phyloP scores from a whole-genome alignment of 2,797 vertebrate species.

The Peromyscus aztecus region DNA sequence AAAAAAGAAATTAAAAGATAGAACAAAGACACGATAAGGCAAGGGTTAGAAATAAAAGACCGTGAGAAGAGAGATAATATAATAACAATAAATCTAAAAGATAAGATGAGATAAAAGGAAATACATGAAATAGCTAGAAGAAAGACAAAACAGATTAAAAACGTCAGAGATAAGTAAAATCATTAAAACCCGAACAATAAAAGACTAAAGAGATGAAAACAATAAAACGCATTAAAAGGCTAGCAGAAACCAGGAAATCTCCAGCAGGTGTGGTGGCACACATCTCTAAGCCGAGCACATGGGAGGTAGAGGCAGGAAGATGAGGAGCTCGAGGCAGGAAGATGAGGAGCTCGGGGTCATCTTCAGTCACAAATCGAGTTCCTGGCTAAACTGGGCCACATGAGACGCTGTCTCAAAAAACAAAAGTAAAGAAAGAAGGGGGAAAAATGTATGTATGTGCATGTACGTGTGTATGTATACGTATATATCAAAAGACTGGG shows the following conservation, averaged over 20 bases:
- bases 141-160: constrained; percentile 77
- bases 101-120: constrained; percentile 74
- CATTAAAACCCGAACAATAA: constrained; percentile 72
- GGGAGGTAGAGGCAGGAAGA: neutral
- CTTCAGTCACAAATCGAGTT: neutral
- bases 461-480: no score
- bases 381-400: neutral
- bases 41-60: constrained; percentile 78
- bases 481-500: neutral
- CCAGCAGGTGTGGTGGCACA: neutral
- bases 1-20: constrained; percentile 78
- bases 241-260: constrained; percentile 27
- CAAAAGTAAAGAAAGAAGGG: no score
- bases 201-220: constrained; percentile 74
- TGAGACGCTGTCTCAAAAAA: neutral
- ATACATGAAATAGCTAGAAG: constrained; percentile 70
- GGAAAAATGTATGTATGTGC: neutral
- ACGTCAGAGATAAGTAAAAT: constrained; percentile 75
- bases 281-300: neutral
- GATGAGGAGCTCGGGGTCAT: neutral
- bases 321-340: neutral
- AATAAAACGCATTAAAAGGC: constrained; percentile 73
- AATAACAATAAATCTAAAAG: constrained; percentile 78
- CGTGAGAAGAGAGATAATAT: constrained; percentile 71
- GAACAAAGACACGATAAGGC: constrained; percentile 72